Conservation (phyloP, 2,797 vertebrate genomes). For the Naso thynnoides region DNA sequence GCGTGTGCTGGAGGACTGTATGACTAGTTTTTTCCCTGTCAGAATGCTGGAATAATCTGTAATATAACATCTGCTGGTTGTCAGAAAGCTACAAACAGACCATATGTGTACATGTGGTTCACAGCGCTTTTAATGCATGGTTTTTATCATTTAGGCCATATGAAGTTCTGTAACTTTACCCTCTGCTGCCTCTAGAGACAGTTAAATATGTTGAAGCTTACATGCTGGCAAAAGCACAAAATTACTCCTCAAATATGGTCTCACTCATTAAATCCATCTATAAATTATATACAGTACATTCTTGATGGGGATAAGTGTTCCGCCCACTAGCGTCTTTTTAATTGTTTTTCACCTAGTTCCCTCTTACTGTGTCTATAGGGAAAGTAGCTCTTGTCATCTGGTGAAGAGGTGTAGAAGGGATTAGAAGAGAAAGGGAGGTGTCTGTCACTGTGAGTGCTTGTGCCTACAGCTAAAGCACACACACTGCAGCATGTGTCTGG, state of each 20-base stretch:
- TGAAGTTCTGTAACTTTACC: slow-evolving; percentile 6
- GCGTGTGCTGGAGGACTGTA: slow-evolving; percentile 45
- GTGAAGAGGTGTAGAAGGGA: slow-evolving; percentile 68
- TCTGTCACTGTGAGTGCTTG: slow-evolving; percentile 62
- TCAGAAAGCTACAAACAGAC: slow-evolving; percentile 52
- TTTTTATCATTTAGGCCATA: slow-evolving; percentile 23
- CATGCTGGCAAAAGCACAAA: slow-evolving; percentile 21
- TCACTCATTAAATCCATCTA: slow-evolving; percentile 23
- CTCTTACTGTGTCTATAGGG: slow-evolving; percentile 52
- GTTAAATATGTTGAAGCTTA: slow-evolving; percentile 24
- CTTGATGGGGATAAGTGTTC: slow-evolving; percentile 52
- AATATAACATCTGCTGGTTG: slow-evolving; percentile 67
- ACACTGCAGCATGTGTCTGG: slow-evolving; percentile 54
- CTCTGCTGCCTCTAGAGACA: slow-evolving; percentile 17
- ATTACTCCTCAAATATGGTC: slow-evolving; percentile 24
- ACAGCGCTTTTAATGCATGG: slow-evolving; percentile 23
- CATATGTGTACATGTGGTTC: slow-evolving; percentile 38
- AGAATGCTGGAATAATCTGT: slow-evolving; percentile 68
- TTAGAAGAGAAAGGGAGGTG: slow-evolving; percentile 55
- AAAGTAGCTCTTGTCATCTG: slow-evolving; percentile 71
- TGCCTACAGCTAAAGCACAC: slow-evolving; percentile 65
- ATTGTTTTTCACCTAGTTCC: slow-evolving; percentile 63
- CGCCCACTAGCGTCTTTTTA: slow-evolving; percentile 59
- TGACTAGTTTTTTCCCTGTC: slow-evolving; percentile 63
- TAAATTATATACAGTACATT: slow-evolving; percentile 28